Evolutionary conservation across 2,888 invertebrate species (phyloP).

Genomic region (Standfussiana lucernea): DNA sequence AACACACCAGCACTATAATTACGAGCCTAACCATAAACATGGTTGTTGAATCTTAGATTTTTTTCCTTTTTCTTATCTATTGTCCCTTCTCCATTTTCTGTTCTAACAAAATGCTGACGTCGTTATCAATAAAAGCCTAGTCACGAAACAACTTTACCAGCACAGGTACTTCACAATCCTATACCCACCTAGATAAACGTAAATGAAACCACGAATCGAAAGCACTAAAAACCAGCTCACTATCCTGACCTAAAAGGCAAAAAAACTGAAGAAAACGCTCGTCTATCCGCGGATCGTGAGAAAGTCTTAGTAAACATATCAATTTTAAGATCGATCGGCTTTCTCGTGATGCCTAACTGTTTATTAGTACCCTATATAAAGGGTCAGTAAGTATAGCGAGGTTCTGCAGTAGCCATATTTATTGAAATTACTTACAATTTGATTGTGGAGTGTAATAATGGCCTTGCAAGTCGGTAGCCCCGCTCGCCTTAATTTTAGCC

Average conservation of each 20-base stretch:
- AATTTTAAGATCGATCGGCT: conserved; percentile 87
- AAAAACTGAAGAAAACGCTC: conserved; percentile 54
- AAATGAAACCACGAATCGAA: conserved; percentile 33
- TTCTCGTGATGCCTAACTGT: conserved; percentile 89
- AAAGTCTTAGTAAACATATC: conserved; percentile 90
- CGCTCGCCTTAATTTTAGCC: conserved; percentile 82
- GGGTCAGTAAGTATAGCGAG: conserved; percentile 81
- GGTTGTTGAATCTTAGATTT: neutral
- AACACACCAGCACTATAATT: neutral
- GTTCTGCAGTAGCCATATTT: conserved; percentile 84
- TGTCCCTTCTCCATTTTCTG: neutral
- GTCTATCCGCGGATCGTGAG: conserved; percentile 83
- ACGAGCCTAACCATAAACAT: neutral
- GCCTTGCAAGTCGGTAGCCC: conserved; percentile 85
- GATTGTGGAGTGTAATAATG: conserved; percentile 87
- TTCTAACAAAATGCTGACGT: neutral
- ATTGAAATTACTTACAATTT: conserved; percentile 90
- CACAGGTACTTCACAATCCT: conserved; percentile 3
- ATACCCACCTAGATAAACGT: conserved; percentile 15
- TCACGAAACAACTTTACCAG: neutral
- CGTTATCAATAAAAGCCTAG: neutral
- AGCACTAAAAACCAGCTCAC: conserved; percentile 51
- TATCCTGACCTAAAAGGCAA: conserved; percentile 52
- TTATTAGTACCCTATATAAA: conserved; percentile 88
- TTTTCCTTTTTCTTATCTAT: neutral